Conservation (phyloP, 2,888 invertebrate genomes). For the Nematopogon swammerdamellus region DNA sequence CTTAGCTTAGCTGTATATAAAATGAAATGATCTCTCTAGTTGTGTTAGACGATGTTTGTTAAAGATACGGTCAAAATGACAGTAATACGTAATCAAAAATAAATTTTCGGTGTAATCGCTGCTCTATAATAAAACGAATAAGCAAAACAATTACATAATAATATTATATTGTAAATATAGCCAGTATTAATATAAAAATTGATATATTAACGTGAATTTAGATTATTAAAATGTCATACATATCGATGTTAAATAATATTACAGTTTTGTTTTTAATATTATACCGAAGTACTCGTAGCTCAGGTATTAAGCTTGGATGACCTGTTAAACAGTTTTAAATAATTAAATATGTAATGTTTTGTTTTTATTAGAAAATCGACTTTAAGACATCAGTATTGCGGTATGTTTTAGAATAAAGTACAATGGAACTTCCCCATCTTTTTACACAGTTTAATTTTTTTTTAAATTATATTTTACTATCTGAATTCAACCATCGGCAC, state of each 20-base stretch:
- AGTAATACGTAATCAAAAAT: background rate
- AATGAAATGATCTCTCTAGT: too few species aligned
- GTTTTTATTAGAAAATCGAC: background rate
- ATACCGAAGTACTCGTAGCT: background rate
- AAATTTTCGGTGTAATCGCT: background rate
- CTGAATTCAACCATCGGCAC: too few species aligned
- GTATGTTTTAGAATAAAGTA: too few species aligned
- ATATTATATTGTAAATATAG: background rate
- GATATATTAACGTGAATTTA: conserved; percentile 19
- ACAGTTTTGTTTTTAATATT: background rate
- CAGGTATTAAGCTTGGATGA: conserved; percentile 17
- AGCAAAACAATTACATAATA: too few species aligned
- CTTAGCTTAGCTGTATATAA: background rate
- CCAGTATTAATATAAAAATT: background rate
- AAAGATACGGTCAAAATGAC: background rate
- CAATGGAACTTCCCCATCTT: too few species aligned
- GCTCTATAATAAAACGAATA: too few species aligned
- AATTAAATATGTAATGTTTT: background rate
- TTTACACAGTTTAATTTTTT: too few species aligned
- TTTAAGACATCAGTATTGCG: too few species aligned
- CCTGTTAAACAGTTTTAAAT: conserved; percentile 41
- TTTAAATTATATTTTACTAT: too few species aligned
- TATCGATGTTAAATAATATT: conserved; percentile 47
- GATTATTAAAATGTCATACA: conserved; percentile 51
- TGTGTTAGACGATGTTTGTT: too few species aligned